phyloP scores from a whole-genome alignment of 2,113 vertebrate species.

The Myotis davidii region DNA sequence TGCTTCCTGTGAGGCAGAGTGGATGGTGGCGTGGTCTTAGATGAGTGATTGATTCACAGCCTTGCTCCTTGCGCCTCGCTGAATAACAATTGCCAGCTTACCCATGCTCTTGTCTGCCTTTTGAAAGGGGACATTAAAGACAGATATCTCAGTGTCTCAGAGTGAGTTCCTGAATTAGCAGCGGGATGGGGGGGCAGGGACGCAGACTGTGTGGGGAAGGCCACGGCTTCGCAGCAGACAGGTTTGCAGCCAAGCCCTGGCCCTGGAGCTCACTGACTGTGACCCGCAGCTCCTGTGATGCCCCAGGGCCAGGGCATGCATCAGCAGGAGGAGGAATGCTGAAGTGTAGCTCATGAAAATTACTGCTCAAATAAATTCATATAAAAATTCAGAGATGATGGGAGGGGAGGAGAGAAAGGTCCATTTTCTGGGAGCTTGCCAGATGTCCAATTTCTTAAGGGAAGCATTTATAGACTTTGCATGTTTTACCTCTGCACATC shows the following conservation, averaged over 20 bases:
- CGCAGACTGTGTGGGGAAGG: background rate
- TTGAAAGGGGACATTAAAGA: background rate
- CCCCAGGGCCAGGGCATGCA: background rate
- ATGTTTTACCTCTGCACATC: background rate
- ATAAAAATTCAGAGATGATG: background rate
- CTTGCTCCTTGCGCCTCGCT: background rate
- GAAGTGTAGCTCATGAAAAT: background rate
- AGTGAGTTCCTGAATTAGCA: slow-evolving; percentile 4
- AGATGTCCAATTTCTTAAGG: background rate
- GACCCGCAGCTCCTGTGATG: background rate
- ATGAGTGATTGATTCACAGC: background rate
- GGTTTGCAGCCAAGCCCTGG: background rate
- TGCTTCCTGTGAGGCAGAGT: background rate
- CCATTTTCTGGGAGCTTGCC: background rate
- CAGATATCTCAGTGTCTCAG: background rate
- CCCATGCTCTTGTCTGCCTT: background rate
- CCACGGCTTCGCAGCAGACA: background rate
- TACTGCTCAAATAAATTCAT: background rate
- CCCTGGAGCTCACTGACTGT: background rate
- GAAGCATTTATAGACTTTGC: background rate
- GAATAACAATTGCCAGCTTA: background rate
- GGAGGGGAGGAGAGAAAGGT: background rate
- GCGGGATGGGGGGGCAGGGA: background rate
- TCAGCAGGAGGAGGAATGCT: background rate
- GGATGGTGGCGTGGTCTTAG: background rate